Base-by-base conservation (phyloP, 2,797 vertebrate genomes). In the Microcaecilia unicolor region DNA sequence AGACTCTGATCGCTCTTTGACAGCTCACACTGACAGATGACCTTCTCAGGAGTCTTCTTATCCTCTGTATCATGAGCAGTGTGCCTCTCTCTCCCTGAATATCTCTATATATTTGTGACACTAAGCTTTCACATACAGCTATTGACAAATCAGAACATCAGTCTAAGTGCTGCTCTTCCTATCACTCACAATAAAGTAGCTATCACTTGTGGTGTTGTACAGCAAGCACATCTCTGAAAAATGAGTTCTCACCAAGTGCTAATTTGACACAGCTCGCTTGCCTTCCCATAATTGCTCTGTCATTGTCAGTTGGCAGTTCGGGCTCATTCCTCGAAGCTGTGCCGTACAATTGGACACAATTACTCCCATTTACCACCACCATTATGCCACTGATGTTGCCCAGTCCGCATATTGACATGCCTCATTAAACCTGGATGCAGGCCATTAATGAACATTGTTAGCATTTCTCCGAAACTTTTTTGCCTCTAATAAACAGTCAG, bases 371-470 rank as follows among this genome's bases (percentile, higher is more conserved):
- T 98, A 94, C 90, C 81, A 81, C 76, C 82, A 88, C 90, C 90
- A 90, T 92, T 91, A 91, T 85, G 81, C 80, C 83, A 85, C 70
- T 83, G 80, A 79, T 83, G 82, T 84, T 83, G 66, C 78, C 77
- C 74, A 77, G 80, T 82, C 81, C 75, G 74, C 76, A 83, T 78
- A 78, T 81, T 83, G 91, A 89, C 90, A 94, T 83, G 92, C 84
- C 93, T 98, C 93, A 98, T 98, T 95, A 98, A 93, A 91, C 82
- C 86, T 82, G 88, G 92, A 92, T 91, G 88, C 90, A 89, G 90
- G 83, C 92, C 91, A 98, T 98, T 98, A 98, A 97, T 95, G 92
- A 92, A 93, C 90, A 91, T 89, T 97, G 92, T 97, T 97, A 97
- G 92, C 91, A 97, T 96, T 97, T 94, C 92, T 93, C 91, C 98